phyloP scores from a whole-genome alignment of 2,113 vertebrate genomes.

The Lota lota region DNA sequence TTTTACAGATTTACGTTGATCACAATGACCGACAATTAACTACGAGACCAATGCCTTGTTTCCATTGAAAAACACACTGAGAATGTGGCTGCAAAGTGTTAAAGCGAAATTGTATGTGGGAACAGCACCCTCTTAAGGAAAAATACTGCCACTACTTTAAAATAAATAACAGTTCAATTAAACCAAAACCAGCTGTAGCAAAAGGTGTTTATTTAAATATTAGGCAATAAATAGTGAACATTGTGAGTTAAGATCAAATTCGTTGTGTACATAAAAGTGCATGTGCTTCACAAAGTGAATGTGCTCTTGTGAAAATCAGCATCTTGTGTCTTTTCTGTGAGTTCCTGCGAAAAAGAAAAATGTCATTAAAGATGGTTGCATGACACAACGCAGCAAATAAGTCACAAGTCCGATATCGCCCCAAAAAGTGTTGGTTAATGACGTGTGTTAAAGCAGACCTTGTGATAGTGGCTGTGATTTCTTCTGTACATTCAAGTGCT shows the following conservation, averaged over 20 bases:
- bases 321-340: conserved; percentile 65
- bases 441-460: conserved; percentile 31
- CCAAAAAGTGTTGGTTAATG: neutral
- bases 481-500: conserved; percentile 53
- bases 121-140: conserved; percentile 42
- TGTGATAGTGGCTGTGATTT: conserved; percentile 53
- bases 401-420: neutral
- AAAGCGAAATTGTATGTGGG: neutral
- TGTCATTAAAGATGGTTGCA: neutral
- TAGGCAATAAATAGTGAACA: conserved; percentile 50
- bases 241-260: conserved; percentile 45
- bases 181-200: conserved; percentile 8
- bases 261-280: conserved; percentile 39
- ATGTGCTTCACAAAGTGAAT: conserved; percentile 23
- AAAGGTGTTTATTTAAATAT: conserved; percentile 59
- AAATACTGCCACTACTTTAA: neutral
- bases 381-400: neutral
- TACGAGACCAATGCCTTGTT: too few species aligned
- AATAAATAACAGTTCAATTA: neutral
- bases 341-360: conserved; percentile 49
- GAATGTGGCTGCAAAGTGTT: neutral
- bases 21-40: too few species aligned
- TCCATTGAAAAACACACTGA: too few species aligned
- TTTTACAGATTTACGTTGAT: too few species aligned
- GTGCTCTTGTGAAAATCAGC: conserved; percentile 66